Conservation (phyloP, 2,888 invertebrate genomes). For the Oxytorus armatus region DNA sequence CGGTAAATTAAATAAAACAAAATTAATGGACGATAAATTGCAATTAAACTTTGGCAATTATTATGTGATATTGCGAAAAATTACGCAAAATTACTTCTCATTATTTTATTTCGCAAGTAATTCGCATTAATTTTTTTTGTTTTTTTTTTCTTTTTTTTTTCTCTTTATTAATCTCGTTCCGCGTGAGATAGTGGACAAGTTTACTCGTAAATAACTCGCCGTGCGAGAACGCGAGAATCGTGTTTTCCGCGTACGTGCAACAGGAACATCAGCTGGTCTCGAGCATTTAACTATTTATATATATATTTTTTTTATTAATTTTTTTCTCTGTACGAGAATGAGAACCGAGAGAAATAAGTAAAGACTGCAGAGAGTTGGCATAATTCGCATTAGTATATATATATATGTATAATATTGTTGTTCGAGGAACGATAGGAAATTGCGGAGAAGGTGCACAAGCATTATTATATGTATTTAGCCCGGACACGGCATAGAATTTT, state of each 20-base stretch:
- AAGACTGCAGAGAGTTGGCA: constrained; percentile 52
- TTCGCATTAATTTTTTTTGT: constrained; percentile 13
- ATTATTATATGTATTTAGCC: constrained; percentile 65
- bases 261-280: constrained; percentile 21
- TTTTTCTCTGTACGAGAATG: constrained; percentile 5
- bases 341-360: constrained; percentile 32
- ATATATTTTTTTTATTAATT: constrained; percentile 2
- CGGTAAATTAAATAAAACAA: too few relatives aligned
- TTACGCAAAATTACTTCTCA: neutral
- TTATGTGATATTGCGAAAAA: neutral
- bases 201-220: constrained; percentile 15
- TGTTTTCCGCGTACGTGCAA: constrained; percentile 55
- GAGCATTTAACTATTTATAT: neutral
- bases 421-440: constrained; percentile 54
- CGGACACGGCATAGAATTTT: constrained; percentile 65
- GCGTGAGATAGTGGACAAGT: constrained; percentile 27
- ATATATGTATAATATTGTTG: neutral
- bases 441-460: constrained; percentile 55
- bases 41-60: too few relatives aligned
- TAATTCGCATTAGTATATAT: constrained; percentile 33
- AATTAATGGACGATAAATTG: too few relatives aligned
- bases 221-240: constrained; percentile 18
- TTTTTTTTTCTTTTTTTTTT: too few relatives aligned
- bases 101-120: constrained; percentile 11
- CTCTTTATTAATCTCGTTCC: constrained; percentile 12